Evolutionary conservation across 2,113 vertebrate genomes (phyloP).

Genomic region (Trinectes maculatus): DNA sequence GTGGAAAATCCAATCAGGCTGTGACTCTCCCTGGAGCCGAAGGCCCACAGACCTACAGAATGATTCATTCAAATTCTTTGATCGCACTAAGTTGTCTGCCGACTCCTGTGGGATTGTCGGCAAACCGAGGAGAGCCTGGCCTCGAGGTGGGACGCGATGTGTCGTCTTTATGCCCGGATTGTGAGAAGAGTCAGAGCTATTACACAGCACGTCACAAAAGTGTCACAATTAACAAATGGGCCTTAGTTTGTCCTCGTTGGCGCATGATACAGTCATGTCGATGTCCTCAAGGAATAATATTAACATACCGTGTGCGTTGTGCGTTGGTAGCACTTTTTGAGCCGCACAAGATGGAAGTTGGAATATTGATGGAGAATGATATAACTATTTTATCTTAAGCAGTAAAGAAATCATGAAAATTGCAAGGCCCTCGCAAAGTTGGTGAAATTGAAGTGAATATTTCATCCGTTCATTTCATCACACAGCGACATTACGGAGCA

Average conservation of each 20-base stretch:
- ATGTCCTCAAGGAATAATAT: slow-evolving; percentile 5
- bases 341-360: slow-evolving; percentile 24
- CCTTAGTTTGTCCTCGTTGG: slow-evolving; percentile 22
- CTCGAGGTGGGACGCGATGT: slow-evolving; percentile 29
- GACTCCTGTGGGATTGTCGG: slow-evolving; percentile 40
- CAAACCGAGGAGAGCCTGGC: slow-evolving; percentile 48
- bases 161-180: slow-evolving; percentile 4
- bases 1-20: slow-evolving; percentile 74
- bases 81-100: slow-evolving; percentile 44
- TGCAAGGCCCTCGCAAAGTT: slow-evolving; percentile 37
- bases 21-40: slow-evolving; percentile 49
- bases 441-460: slow-evolving; percentile 61
- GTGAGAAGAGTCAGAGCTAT: neutral
- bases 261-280: neutral
- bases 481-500: slow-evolving; percentile 18
- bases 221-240: slow-evolving; percentile 18
- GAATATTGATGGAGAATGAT: slow-evolving; percentile 68
- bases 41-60: slow-evolving; percentile 48
- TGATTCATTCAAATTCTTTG: slow-evolving; percentile 69
- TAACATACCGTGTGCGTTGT: slow-evolving; percentile 10
- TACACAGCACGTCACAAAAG: neutral
- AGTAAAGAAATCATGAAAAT: slow-evolving; percentile 48
- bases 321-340: slow-evolving; percentile 24
- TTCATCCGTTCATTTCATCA: slow-evolving; percentile 53
- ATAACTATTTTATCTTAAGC: slow-evolving; percentile 52